phyloP scores from a whole-genome alignment of 2,797 vertebrate species.

The Orientallactaga sibirica region DNA sequence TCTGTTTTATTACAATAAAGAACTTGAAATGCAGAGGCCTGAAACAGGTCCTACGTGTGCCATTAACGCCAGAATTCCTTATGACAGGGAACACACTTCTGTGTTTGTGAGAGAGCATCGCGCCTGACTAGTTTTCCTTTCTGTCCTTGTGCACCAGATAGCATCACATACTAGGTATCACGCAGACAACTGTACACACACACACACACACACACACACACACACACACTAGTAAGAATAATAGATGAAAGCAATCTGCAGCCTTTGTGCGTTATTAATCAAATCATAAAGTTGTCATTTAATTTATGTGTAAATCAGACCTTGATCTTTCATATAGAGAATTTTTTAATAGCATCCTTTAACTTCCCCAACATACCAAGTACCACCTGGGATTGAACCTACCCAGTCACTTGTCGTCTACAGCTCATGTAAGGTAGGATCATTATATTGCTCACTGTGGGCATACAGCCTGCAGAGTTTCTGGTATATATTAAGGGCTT shows the following conservation, averaged over 20 bases:
- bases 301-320: too few species aligned
- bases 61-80: not conserved
- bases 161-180: too few species aligned
- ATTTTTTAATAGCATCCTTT: not conserved
- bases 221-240: too few species aligned
- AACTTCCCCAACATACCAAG: not conserved
- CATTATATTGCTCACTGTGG: too few species aligned
- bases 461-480: too few species aligned
- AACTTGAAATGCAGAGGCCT: not conserved
- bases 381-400: not conserved
- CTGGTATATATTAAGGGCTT: not conserved
- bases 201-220: too few species aligned
- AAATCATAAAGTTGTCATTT: too few species aligned
- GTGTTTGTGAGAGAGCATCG: not conserved
- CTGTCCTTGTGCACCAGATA: not conserved
- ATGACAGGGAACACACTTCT: not conserved
- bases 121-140: not conserved
- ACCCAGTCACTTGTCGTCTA: not conserved
- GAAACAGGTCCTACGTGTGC: not conserved
- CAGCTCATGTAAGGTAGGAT: not conserved
- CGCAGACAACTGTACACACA: too few species aligned
- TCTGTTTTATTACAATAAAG: not conserved
- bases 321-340: too few species aligned
- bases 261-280: too few species aligned
- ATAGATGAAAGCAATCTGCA: too few species aligned